Conservation (phyloP, 1,140 invertebrate genomes). For the Prorops nasuta region DNA sequence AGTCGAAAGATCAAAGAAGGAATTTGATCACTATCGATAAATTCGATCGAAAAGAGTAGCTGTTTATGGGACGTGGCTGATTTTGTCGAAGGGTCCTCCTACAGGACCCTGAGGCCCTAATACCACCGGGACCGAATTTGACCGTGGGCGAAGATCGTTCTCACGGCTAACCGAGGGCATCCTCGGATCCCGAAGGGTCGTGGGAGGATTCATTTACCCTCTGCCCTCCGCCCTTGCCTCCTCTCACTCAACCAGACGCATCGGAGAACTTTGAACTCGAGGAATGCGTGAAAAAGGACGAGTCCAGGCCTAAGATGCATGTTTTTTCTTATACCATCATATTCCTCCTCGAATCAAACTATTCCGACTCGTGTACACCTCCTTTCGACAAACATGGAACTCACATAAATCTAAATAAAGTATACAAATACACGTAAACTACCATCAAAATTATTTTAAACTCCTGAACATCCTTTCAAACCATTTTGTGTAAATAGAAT, state of each 20-base stretch:
- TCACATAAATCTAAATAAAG: too few species aligned
- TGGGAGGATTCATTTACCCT: conserved; percentile 35
- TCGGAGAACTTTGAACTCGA: too few species aligned
- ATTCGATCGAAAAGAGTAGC: background rate
- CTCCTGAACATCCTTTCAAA: too few species aligned
- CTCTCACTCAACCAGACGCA: conserved; percentile 4
- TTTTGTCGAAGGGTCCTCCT: too few species aligned
- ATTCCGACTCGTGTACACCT: too few species aligned
- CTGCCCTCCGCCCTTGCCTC: conserved; percentile 16
- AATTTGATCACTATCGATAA: background rate
- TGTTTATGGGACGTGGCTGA: background rate
- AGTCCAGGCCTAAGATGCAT: too few species aligned
- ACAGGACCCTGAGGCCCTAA: conserved; percentile 34
- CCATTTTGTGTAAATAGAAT: too few species aligned
- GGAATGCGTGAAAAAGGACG: too few species aligned
- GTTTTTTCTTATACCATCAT: background rate
- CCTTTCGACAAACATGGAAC: too few species aligned
- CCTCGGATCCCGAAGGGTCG: conserved; percentile 26
- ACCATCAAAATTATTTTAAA: too few species aligned
- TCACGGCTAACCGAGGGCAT: conserved; percentile 19
- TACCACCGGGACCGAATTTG: conserved; percentile 33
- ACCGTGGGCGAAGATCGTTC: conserved; percentile 36
- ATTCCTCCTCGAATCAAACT: background rate
- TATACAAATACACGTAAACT: too few species aligned
- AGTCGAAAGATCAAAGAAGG: too few species aligned